A percentile compares a stretch with the other conserved stretches of the same genome.
Evolutionary conservation across 1,140 invertebrate species (phyloP).

Genomic region (Heliconius melpomene): DNA sequence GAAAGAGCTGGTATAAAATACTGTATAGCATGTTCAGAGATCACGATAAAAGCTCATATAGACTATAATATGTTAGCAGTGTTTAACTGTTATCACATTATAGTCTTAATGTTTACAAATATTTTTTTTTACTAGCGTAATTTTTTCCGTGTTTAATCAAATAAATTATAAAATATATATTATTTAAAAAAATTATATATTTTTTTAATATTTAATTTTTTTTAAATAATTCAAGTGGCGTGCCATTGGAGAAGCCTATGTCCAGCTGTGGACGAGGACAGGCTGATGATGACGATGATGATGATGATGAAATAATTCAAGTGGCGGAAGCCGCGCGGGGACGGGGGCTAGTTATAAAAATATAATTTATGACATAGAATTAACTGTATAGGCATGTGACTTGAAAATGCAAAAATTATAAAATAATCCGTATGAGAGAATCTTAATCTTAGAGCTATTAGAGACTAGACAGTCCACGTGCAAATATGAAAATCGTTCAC

Average conservation of each 20-base stretch:
- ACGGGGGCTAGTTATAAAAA: background rate
- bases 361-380: background rate
- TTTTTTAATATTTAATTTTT: no score
- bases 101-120: no score
- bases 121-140: no score
- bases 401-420: background rate
- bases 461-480: background rate
- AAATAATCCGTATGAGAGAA: background rate
- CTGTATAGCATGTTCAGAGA: background rate
- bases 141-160: no score
- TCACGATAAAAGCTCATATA: background rate
- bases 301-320: background rate
- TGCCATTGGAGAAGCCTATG: no score
- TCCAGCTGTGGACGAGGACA: no score
- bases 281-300: no score
- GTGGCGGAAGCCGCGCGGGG: no score
- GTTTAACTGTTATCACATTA: background rate
- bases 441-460: background rate
- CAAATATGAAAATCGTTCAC: constrained; percentile 4
- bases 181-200: no score
- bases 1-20: background rate
- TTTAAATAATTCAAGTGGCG: background rate
- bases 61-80: background rate
- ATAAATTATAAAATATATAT: no score
- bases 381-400: no score